Evolutionary conservation across 1,140 invertebrate species (phyloP).

Genomic region (Stenopsyche tienmushanensis): DNA sequence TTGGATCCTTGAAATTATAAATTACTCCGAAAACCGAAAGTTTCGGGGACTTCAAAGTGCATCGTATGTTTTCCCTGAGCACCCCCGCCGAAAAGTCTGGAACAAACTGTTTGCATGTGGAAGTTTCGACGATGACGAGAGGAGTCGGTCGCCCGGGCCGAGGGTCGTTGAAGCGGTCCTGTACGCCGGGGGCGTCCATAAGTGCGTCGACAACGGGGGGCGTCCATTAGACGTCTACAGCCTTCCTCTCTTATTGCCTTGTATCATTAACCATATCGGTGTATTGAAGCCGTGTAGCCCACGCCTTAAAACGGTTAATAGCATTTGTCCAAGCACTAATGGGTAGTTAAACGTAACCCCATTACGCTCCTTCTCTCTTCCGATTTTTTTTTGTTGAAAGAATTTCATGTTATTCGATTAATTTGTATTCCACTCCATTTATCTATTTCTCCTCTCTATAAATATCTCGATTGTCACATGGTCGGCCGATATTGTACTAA

Average conservation of each 20-base stretch:
- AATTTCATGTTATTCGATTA: neutral
- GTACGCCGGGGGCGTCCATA: neutral
- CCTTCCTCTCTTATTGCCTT: slow-evolving; percentile 13
- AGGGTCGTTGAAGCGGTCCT: too few species aligned
- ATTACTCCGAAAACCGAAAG: too few species aligned
- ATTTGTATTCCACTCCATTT: neutral
- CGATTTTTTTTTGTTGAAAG: neutral
- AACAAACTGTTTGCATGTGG: too few species aligned
- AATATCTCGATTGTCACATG: too few species aligned
- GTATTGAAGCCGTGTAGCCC: neutral
- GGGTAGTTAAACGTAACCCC: slow-evolving; percentile 20
- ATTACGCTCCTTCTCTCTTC: neutral
- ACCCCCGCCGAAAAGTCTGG: too few species aligned
- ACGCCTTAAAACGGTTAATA: slow-evolving; percentile 13
- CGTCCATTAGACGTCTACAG: slow-evolving; percentile 21
- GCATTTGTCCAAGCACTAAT: slow-evolving; percentile 20
- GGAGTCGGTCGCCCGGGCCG: neutral
- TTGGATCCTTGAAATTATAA: too few species aligned
- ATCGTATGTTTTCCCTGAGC: too few species aligned
- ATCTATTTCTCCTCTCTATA: too few species aligned
- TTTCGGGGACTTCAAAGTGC: too few species aligned
- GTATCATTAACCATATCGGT: slow-evolving; percentile 24
- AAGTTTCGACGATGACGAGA: too few species aligned
- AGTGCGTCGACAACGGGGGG: slow-evolving; percentile 18
- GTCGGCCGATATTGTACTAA: too few species aligned